Conservation (phyloP, 2,888 invertebrate species). For the Urechis unicinctus region DNA sequence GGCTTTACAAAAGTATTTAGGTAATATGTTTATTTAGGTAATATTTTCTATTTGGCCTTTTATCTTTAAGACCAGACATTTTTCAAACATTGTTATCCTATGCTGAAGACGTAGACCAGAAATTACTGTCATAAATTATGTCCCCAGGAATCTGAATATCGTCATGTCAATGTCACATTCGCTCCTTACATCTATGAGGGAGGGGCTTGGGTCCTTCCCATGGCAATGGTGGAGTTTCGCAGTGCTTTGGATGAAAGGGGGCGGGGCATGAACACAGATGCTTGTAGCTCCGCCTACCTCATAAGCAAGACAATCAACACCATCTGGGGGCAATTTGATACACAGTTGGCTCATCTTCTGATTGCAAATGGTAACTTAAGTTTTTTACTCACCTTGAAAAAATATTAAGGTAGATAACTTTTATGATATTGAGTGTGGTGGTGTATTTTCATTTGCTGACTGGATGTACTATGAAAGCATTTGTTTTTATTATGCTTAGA, state of each 20-base stretch:
- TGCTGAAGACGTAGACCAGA: too few species aligned
- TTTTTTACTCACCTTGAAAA: too few species aligned
- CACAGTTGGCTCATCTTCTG: slow-evolving; percentile 23
- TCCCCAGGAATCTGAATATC: slow-evolving; percentile 22
- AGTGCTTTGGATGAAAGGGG: slow-evolving; percentile 9
- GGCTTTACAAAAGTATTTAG: too few species aligned
- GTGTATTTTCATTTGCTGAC: too few species aligned
- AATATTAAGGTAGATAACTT: too few species aligned
- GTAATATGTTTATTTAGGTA: too few species aligned
- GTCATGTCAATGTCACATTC: slow-evolving; percentile 29
- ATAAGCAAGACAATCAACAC: slow-evolving; percentile 9
- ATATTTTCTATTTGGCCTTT: too few species aligned
- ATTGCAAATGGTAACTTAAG: slow-evolving; percentile 26
- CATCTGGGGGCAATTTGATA: slow-evolving; percentile 27
- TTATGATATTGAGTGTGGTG: too few species aligned
- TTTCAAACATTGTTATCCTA: too few species aligned
- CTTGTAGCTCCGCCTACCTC: slow-evolving; percentile 5
- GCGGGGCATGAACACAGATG: not conserved
- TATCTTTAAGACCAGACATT: too few species aligned
- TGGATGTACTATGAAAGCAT: too few species aligned
- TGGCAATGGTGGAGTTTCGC: slow-evolving; percentile 27
- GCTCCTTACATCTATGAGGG: slow-evolving; percentile 26
- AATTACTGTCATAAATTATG: not conserved
- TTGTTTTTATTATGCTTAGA: too few species aligned
- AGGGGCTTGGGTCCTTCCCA: slow-evolving; percentile 26